Percentiles rank a stretch among this genome's conserved stretches.
Evolutionary conservation across 2,113 vertebrate species (phyloP).

Genomic region (Lontra canadensis): DNA sequence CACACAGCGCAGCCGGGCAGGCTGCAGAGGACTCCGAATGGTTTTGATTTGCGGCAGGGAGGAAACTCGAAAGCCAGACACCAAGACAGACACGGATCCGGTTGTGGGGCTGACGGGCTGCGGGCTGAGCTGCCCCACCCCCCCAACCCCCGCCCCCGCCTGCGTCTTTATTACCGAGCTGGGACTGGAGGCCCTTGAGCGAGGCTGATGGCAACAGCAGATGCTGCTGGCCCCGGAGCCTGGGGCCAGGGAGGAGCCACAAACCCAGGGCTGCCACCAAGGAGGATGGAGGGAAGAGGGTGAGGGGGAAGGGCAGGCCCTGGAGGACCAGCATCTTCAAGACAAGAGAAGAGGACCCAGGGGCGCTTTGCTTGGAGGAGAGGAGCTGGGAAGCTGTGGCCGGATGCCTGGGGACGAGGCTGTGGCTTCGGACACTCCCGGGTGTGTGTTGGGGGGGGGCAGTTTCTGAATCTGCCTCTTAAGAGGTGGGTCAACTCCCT

Average conservation of each 20-base stretch:
- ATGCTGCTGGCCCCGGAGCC: slow-evolving; percentile 13
- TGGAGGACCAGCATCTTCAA: background rate
- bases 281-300: background rate
- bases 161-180: slow-evolving; percentile 33
- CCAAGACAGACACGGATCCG: slow-evolving; percentile 22
- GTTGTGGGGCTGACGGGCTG: slow-evolving; percentile 30
- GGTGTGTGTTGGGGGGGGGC: background rate
- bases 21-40: background rate
- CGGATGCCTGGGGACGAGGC: rapidly evolving
- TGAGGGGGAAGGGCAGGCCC: background rate
- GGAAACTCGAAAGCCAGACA: slow-evolving; percentile 67
- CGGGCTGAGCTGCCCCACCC: background rate
- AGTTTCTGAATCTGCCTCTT: background rate
- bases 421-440: background rate
- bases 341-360: background rate
- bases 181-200: background rate
- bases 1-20: background rate
- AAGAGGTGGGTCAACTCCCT: background rate
- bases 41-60: slow-evolving; percentile 69
- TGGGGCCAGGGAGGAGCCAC: background rate
- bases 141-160: background rate
- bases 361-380: background rate
- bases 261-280: background rate
- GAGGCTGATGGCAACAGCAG: slow-evolving; percentile 66
- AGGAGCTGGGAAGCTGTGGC: background rate